A percentile compares a stretch with the other conserved stretches of the same genome.
Evolutionary conservation across 2,797 vertebrate species (phyloP).

Genomic region (Ctenopoma kingsleyae): DNA sequence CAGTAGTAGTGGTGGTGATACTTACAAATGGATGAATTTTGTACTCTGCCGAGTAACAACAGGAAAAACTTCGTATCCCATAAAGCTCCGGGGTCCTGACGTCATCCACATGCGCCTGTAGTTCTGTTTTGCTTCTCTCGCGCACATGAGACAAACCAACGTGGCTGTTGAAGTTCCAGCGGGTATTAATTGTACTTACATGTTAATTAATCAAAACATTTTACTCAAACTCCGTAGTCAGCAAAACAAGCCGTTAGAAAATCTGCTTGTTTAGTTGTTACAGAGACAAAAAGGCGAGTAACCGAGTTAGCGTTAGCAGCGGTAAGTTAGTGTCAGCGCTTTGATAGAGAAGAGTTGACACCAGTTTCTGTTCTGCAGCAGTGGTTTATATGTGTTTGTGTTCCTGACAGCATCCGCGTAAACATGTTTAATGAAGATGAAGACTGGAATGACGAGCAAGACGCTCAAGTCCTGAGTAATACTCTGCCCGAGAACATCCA

Average conservation of each 20-base stretch:
- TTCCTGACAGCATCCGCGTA: not conserved
- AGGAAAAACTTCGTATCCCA: conserved; percentile 56
- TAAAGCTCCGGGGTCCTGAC: not conserved
- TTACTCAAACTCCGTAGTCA: not conserved
- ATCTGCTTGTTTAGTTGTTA: not conserved
- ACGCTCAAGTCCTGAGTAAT: conserved; percentile 36
- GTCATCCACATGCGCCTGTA: conserved; percentile 65
- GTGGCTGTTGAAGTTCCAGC: conserved; percentile 37
- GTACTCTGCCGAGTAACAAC: not conserved
- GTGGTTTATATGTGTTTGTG: not conserved
- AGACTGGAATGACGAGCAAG: conserved; percentile 81
- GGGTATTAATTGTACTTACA: not conserved
- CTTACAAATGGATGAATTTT: not conserved
- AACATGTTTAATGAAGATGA: conserved; percentile 85
- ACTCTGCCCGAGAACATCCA: conserved; percentile 15
- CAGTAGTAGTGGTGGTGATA: not conserved
- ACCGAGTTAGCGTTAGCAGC: not conserved
- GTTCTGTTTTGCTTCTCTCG: conserved; percentile 59
- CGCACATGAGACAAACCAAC: conserved; percentile 57
- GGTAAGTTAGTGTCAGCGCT: not conserved
- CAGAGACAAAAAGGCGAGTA: conserved; percentile 7
- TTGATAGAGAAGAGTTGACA: not conserved
- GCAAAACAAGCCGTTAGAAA: not conserved
- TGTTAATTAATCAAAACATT: not conserved
- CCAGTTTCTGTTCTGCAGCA: not conserved